These are phyloP conservation scores for Aelia acuminata DNA, from an alignment of 2,888 invertebrate species.

Conservation along the genomic window DNA sequence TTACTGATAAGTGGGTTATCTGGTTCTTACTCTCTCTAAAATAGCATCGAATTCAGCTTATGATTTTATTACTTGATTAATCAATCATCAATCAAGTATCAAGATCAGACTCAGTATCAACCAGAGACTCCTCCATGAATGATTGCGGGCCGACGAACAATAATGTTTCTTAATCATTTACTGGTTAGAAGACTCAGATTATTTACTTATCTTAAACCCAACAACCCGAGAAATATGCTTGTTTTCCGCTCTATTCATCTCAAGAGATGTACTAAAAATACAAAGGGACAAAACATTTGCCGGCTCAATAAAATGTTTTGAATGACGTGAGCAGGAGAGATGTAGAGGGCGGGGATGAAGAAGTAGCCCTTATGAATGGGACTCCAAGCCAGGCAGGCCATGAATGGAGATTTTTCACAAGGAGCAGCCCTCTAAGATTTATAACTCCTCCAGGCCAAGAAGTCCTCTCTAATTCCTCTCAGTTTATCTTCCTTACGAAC, in stretches of 20 bases:
- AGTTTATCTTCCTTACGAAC: constrained; percentile 45
- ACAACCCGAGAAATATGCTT: too few relatives aligned
- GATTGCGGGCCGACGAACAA: too few relatives aligned
- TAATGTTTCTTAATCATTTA: too few relatives aligned
- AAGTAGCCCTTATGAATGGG: not conserved
- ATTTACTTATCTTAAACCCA: too few relatives aligned
- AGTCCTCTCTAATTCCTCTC: constrained; percentile 31
- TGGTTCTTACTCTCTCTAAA: too few relatives aligned
- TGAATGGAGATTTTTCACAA: constrained; percentile 46
- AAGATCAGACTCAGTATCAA: too few relatives aligned
- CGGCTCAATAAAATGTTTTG: not conserved
- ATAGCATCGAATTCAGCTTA: too few relatives aligned
- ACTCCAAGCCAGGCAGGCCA: not conserved
- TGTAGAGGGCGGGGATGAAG: not conserved
- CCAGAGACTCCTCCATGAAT: too few relatives aligned
- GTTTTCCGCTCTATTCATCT: not conserved
- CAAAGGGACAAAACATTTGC: not conserved
- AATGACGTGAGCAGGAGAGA: not conserved
- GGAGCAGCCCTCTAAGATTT: not conserved
- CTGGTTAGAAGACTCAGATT: too few relatives aligned
- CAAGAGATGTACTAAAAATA: not conserved
- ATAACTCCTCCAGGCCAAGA: constrained; percentile 6
- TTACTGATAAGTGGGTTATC: too few relatives aligned
- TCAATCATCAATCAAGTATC: too few relatives aligned
- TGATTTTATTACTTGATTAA: too few relatives aligned